phyloP scores from a whole-genome alignment of 2,113 vertebrate genomes.

The Leiothrix lutea region DNA sequence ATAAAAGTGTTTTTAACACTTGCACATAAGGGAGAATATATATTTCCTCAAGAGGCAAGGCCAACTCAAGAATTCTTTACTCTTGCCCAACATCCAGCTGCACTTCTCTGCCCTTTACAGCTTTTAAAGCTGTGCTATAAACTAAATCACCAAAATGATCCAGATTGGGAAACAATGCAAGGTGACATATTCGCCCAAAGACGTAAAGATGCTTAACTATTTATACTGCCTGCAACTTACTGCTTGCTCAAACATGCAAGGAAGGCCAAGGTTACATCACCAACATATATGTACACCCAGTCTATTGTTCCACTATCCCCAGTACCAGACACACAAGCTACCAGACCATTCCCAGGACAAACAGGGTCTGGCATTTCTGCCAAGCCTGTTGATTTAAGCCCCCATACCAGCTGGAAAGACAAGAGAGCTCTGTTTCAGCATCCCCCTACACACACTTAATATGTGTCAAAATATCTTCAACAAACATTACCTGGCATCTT shows the following conservation, averaged over 20 bases:
- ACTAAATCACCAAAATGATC: neutral
- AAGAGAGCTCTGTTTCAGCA: neutral
- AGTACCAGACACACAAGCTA: neutral
- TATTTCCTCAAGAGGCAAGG: neutral
- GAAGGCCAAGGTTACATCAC: neutral
- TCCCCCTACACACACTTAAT: neutral
- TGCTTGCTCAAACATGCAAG: neutral
- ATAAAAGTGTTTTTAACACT: neutral
- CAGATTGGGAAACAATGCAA: neutral
- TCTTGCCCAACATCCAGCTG: neutral
- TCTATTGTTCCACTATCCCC: neutral
- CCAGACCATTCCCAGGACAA: neutral
- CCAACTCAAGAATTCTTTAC: neutral
- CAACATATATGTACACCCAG: neutral
- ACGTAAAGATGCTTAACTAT: neutral
- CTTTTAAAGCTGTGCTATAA: neutral
- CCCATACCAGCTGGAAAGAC: neutral
- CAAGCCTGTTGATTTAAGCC: neutral
- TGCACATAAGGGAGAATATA: neutral
- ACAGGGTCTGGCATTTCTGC: neutral
- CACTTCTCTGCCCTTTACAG: neutral
- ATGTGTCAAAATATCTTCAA: neutral
- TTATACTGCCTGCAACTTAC: neutral
- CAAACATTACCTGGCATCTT: neutral
- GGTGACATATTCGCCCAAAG: neutral